Base-by-base conservation (phyloP, 2,797 vertebrate genomes). In the Rhyacichthys aspro region DNA sequence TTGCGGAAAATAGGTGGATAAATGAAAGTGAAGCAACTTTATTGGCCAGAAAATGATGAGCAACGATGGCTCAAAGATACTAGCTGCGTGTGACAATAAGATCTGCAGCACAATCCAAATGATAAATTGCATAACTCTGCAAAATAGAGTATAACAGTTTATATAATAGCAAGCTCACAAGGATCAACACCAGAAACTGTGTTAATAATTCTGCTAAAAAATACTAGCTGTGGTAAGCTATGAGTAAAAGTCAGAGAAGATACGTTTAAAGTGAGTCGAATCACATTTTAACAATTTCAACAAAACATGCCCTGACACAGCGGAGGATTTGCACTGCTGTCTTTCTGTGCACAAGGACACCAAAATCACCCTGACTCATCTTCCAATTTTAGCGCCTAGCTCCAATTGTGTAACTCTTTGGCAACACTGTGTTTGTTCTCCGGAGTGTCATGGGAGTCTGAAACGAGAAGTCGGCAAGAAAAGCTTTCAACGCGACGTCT, bases 401-500 rank as follows among this genome's bases (percentile, higher is more conserved):
- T 70, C 32, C 43, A 62, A 74, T 55, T 59, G 59, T 60, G 62
- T 79, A 74, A 74, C 64, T 34, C 58, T 71, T 59, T 72, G 56
- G 70, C 49, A 65, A 56, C 54, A 63, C 61, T 72, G 57, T 79
- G 66, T 83, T 78, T 84, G 66, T 81, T 74, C 71, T 77, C 72
- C 15, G 7, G 45, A 43, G 59, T 63, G 70, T 79, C 74, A 64
- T 55, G 72, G 74, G 76, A 82, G 67, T 74, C 73, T 81, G 70
- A 72, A 74, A 83, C 28, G 46, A 78, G 71, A 82, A 63, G 64
- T 70, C 39, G 11, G 50, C 38, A 18, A 55, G 59, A 56, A 80
- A 82, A 69, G 76, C 82, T 80, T 83, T 84, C 72, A 79, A 79
- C 70, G 65, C 70, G 64, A 66, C 32, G 18, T 74, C 76, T 74